Evolutionary conservation across 2,888 invertebrate genomes (phyloP), one percentile per base, ranked within the genome.

Genomic region (Tenthredo notha): DNA sequence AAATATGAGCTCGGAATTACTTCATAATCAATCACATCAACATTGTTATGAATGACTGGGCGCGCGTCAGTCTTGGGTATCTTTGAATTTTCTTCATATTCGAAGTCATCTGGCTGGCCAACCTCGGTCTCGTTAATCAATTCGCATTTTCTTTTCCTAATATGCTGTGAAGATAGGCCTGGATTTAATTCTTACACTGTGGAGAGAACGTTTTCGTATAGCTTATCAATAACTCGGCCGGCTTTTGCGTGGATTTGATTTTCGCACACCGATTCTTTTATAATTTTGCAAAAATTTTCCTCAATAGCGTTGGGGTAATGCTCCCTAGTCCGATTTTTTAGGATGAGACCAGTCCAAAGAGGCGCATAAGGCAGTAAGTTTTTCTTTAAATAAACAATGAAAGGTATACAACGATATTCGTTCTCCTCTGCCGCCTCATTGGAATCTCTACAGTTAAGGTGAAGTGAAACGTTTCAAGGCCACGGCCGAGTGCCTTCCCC

Each of bases 211-310:
- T 85, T 10, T 21, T 85, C 43, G 40, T 85, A 50, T 7, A 85
- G 25, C 70, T 47, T 80, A 29, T 85, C 85, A 72, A 80, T 78
- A 25, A 80, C 50, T 50, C 78, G 70, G n/a, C 80, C 85, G n/a
- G 80, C 67, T 80, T 80, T 85, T 1, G 54, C 5, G 37, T 70
- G 78, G 15, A 43, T 50, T 33, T 70, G 37, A 18, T 61, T 58
- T 40, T 84, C 80, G 25, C 78, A 80, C 15, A 70, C 2, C 21
- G 29, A 85, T 18, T 78, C 72, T 50, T 85, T 80, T 1, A 70
- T 10, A 10, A 82, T 85, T 72, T 85, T 58, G 25, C 72, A 80
- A 12, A 72, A 85, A 67, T 82, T 82, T 58, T 85, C 85, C 1
- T 72, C 58, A 33, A 84, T 61, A 6, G 78, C 74, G 58, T 84